A percentile compares a stretch with the other conserved stretches of the same genome.
phyloP scores from a whole-genome alignment of 1,140 invertebrate species.

The Drosophila ohnishii region DNA sequence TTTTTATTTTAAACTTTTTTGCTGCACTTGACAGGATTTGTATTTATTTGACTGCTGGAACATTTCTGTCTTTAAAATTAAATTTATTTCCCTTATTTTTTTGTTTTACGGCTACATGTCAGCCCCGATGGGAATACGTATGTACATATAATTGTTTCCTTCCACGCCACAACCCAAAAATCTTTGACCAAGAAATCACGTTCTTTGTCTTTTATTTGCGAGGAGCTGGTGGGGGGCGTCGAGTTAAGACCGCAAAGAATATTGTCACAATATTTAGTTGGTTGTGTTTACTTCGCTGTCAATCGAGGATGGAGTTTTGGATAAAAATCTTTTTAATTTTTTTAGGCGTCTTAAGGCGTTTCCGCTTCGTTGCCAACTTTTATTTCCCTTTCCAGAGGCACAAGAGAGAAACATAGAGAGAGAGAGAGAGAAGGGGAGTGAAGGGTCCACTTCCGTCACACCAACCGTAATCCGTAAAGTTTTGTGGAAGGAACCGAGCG shows the following conservation, averaged over 20 bases:
- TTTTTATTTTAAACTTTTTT: slow-evolving; percentile 22
- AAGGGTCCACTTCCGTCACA: slow-evolving; percentile 61
- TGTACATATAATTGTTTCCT: slow-evolving; percentile 55
- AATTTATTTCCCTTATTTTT: slow-evolving; percentile 30
- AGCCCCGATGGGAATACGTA: slow-evolving; percentile 42
- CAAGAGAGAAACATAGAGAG: not conserved
- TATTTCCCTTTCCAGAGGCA: slow-evolving; percentile 26
- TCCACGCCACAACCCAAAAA: slow-evolving; percentile 39
- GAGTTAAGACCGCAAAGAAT: slow-evolving; percentile 15
- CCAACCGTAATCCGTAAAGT: slow-evolving; percentile 55
- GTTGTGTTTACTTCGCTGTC: slow-evolving; percentile 27
- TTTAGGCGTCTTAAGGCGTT: slow-evolving; percentile 55
- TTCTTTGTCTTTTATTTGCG: slow-evolving; percentile 66
- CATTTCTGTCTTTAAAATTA: slow-evolving; percentile 16
- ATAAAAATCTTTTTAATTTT: slow-evolving; percentile 16
- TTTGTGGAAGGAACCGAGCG: slow-evolving; percentile 24
- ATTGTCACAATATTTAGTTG: slow-evolving; percentile 36
- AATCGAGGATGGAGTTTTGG: slow-evolving; percentile 14
- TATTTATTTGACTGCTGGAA: slow-evolving; percentile 54
- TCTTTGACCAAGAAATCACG: slow-evolving; percentile 62
- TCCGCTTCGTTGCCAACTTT: slow-evolving; percentile 74
- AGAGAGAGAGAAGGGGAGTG: not conserved
- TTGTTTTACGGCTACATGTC: slow-evolving; percentile 51
- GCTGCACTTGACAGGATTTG: slow-evolving; percentile 55
- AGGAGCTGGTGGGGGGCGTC: slow-evolving; percentile 7